Base-by-base conservation (phyloP, 1,140 invertebrate genomes). In the Eriocheir sinensis region DNA sequence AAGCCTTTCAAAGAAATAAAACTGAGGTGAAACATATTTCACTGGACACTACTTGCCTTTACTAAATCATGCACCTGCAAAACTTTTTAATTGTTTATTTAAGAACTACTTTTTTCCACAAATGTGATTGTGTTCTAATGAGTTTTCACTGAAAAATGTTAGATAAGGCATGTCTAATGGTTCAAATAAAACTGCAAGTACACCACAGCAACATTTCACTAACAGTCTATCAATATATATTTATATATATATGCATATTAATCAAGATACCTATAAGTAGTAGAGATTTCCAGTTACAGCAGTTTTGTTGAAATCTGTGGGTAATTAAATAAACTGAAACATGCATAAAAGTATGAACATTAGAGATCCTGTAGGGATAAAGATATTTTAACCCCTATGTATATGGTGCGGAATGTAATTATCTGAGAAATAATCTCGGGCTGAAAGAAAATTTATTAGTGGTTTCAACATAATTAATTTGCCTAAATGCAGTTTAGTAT, bases 291-390 rank as follows among this genome's bases (percentile, higher is more conserved):
- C 91, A 83, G 91, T 93, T 93, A 93, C 91, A 30, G 91, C 44
- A 53, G 91, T 93, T 86, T 83, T 44, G 91, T 85, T 93, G 91
- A 93, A 93, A 93, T 93, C 91, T 93, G 91, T 93, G 91, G 91
- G 91, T 27, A 53, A 93, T 83, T 93, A 34, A 91, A 34, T 53
- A 72, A 91, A 91, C 41, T 91, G 89, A 60, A 91, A 91, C 32
- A 72, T 91, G 53, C 44, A 36, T 44, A 12, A 53, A 34, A 30
- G 15, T 92, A 72, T 92, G 32, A 53, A 40, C 21, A 44, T 32
- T 15, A 36, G 21, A 38, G 36, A 17, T 40, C 34, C 83, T 86
- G 83, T 86, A 3, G 40, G 12, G 34, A 86, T 72, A 12, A 40
- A 72, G 36, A 86, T 86, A 86, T n/a, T 36, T 15, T 0, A 38